These are phyloP conservation scores for Sminthurinus signatus DNA, from an alignment of 1,140 invertebrate species.

Conservation along the genomic window DNA sequence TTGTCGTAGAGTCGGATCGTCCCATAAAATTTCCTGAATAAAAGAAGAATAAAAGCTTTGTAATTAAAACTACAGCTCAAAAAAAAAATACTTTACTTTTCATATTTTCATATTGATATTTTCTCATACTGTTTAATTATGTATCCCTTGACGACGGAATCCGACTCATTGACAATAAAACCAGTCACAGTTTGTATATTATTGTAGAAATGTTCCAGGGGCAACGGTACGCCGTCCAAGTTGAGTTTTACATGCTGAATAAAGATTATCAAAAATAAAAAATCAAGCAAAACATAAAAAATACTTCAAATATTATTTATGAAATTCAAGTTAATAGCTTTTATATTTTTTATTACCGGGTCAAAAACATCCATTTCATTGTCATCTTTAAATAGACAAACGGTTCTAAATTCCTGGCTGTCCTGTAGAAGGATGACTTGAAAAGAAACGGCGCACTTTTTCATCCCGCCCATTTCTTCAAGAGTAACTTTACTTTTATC, in stretches of 20 bases:
- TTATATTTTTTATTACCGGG: conserved; percentile 1
- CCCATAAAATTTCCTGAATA: conserved; percentile 25
- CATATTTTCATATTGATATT: background rate
- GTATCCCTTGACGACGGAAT: conserved; percentile 15
- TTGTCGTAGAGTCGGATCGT: conserved; percentile 23
- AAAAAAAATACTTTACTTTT: background rate
- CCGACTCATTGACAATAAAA: background rate
- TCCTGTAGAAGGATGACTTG: background rate
- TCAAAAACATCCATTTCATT: background rate
- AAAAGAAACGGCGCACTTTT: background rate
- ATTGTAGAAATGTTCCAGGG: background rate
- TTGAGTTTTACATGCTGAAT: too few species aligned
- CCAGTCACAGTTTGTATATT: conserved; percentile 8
- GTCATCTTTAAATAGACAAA: conserved; percentile 15
- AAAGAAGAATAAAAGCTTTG: background rate
- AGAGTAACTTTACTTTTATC: background rate
- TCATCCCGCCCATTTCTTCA: background rate
- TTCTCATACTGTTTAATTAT: conserved; percentile 11
- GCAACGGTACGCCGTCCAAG: background rate
- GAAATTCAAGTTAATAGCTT: background rate
- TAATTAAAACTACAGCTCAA: background rate
- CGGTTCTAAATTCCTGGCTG: background rate
- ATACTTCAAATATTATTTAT: too few species aligned
- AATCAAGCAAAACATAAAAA: too few species aligned
- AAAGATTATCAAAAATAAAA: too few species aligned